A percentile compares a stretch with the other conserved stretches of the same genome.
These are phyloP conservation scores for Cuniculus paca DNA, from an alignment of 2,797 vertebrate genomes.

Conservation along the genomic window DNA sequence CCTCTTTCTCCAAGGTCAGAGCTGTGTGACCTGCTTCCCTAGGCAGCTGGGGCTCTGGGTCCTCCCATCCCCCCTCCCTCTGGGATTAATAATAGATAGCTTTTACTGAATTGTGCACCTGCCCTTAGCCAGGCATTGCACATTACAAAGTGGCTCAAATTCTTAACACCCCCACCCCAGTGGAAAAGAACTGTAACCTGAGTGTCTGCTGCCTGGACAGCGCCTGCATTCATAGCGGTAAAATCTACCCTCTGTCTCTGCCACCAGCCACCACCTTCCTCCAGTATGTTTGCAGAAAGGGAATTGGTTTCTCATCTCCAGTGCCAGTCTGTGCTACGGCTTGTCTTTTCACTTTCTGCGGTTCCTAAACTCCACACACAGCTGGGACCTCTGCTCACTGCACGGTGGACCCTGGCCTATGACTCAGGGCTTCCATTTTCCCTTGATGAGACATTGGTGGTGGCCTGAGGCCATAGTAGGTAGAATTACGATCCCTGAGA, in stretches of 20 bases:
- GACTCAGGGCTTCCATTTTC: slow-evolving; percentile 11
- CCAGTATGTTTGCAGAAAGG: slow-evolving; percentile 23
- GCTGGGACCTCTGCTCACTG: neutral
- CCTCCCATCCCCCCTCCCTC: neutral
- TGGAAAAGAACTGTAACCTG: slow-evolving; percentile 32
- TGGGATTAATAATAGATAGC: slow-evolving; percentile 66
- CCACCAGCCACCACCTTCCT: slow-evolving; percentile 6
- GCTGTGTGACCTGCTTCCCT: neutral
- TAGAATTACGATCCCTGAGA: neutral
- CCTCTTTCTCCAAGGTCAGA: slow-evolving; percentile 1
- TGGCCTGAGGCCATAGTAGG: neutral
- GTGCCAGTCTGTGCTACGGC: neutral
- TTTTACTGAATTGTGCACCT: slow-evolving; percentile 63
- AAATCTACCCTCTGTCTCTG: neutral
- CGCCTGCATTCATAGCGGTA: neutral
- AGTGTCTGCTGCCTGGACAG: neutral
- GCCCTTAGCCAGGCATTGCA: slow-evolving; percentile 10
- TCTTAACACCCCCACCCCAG: neutral
- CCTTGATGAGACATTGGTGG: neutral
- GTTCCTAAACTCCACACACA: neutral
- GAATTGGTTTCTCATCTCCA: slow-evolving; percentile 23
- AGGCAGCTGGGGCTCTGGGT: slow-evolving; percentile 26
- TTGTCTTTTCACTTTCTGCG: slow-evolving; percentile 1
- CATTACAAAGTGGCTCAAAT: slow-evolving; percentile 49
- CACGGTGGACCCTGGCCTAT: neutral